Base-by-base conservation (phyloP, 2,113 vertebrate genomes). In the Kryptolebias marmoratus region DNA sequence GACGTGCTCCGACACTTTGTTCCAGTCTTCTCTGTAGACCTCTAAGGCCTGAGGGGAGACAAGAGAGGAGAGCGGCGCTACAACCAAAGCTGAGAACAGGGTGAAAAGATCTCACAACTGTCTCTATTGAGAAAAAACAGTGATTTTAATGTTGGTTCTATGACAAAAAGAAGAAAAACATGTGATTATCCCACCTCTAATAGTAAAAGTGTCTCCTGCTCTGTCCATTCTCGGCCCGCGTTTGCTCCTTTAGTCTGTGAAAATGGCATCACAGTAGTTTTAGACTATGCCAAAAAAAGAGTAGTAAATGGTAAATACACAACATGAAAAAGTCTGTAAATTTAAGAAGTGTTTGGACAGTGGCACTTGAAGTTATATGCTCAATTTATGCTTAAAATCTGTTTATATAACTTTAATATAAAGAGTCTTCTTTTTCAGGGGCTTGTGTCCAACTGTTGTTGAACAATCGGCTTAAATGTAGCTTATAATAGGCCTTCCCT, bases 1-100 rank as follows among this genome's bases (percentile, higher is more conserved):
- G 0, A 99, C 97, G 0, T 99, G 98, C 90, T 99, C 98, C 0
- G 97, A 99, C 8, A 99, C 98, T 87, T 99, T 99, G 89, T 99
- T 99, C 98, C 98, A 99, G 91, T 99, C 97, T 1, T 99, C 97
- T 82, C 97, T 96, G 90, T 99, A 99, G 93, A 99, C 97, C 88
- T 98, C 97, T 79, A 99, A 92, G 0, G 96, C 98, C 97, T 99
- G 80, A 71, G 55, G 16, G 44, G 14, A 9, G 49, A 50, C 9
- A 10, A 10, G 10, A 9, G 14, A 52, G 11, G 9, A 53, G 2
- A n/a, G 22, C 50, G 27, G 9, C 22, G 50, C n/a, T 27, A 27
- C 50, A 53, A 53, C n/a, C 9, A 32, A 53, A 14, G 32, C 16
- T 50, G 36, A 69, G 22, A 36, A 18, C 11, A 56, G 4, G 3